Evolutionary conservation across 2,797 vertebrate genomes (phyloP), one percentile per base, ranked within the genome.

Genomic region (Avahi laniger): DNA sequence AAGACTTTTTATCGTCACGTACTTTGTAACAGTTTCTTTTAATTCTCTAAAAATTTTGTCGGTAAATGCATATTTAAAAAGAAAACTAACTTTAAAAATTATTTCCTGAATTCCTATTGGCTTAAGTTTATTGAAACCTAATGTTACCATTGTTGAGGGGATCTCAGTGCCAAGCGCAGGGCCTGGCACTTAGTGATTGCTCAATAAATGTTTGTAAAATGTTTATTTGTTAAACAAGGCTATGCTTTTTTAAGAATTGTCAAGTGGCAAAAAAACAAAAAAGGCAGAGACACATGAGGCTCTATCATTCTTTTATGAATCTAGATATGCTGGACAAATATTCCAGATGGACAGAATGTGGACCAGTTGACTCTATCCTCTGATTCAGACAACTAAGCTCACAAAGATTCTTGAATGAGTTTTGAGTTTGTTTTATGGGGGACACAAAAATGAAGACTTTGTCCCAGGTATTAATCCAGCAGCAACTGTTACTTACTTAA

Each of bases 401-500:
- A 11, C 52, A 24, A 88, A 94, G 46, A 81, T 65, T 86, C 50
- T 85, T 83, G 46, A 85, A 69, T 46, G 89, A 67, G 38, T 73
- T 94, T 83, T 70, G 46, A 86, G 17, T 90, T 93, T 78, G 76
- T 67, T 87, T 96, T 33, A 46, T 5, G 20, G 48, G 48, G 13
- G 7, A 38, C 14, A 59, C 1, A 13, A 75, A 57, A 67, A 65
- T 57, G 30, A 95, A 94, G 30, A 86, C 12, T 92, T 59, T 93
- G 63, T 61, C 59, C n/a, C 33, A 61, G 33, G 50, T 73, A 72
- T 24, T 5, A 26, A 85, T n/a, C 24, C 35, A 89, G 80, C n/a
- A 82, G 72, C 69, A 59, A 88, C 67, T 63, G 48, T 92, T 67
- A 89, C 38, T 96, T 93, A 61, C 41, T 90, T 92, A 92, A 85